A percentile compares a stretch with the other conserved stretches of the same genome.
phyloP scores from a whole-genome alignment of 2,113 vertebrate genomes.

The Oceanites oceanicus region DNA sequence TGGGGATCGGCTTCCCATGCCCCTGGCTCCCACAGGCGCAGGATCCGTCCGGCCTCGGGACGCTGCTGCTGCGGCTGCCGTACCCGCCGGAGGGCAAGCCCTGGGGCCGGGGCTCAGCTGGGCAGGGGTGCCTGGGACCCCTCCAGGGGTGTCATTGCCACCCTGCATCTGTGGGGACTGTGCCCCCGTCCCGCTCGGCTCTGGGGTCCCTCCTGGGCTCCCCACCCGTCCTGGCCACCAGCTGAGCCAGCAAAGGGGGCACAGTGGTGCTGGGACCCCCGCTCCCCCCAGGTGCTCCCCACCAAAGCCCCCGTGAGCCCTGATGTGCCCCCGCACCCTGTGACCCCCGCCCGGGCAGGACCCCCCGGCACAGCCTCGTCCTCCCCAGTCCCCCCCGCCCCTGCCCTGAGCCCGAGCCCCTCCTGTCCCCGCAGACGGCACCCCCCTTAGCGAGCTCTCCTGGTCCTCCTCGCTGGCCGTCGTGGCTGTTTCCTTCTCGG shows the following conservation, averaged over 20 bases:
- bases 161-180: fast-evolving
- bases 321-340: not conserved
- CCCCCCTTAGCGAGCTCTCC: conserved; percentile 87
- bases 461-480: conserved; percentile 91
- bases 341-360: not conserved
- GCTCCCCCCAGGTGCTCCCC: fast-evolving
- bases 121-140: not conserved
- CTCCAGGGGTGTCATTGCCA: not conserved
- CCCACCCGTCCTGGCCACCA: fast-evolving
- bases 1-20: not conserved
- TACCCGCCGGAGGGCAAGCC: not conserved
- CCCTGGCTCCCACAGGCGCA: not conserved
- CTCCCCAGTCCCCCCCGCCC: fast-evolving
- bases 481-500: conserved; percentile 88
- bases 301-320: not conserved
- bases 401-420: not conserved
- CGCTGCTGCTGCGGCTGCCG: not conserved
- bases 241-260: not conserved
- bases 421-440: conserved; percentile 81
- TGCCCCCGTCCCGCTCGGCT: fast-evolving
- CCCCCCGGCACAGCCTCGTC: not conserved
- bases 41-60: not conserved
- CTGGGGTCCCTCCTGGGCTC: not conserved
- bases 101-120: not conserved
- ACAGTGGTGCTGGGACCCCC: not conserved